phyloP scores from a whole-genome alignment of 1,140 invertebrate genomes.

The Drosophila auraria region DNA sequence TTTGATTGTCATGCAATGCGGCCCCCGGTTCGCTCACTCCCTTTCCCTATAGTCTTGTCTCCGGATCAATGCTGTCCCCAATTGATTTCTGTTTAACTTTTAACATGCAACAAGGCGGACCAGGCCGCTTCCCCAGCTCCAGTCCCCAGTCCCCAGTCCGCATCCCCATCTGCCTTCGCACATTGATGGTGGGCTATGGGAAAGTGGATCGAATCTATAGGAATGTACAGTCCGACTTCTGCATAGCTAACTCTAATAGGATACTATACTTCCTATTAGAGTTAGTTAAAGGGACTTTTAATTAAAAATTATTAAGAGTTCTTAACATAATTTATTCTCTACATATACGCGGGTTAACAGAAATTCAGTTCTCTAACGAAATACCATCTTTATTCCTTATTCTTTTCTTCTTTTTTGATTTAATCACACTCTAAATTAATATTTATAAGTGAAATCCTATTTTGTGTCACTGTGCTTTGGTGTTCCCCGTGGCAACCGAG shows the following conservation, averaged over 20 bases:
- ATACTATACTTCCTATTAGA: no score
- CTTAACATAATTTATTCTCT: no score
- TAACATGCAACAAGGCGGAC: conserved; percentile 69
- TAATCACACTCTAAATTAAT: neutral
- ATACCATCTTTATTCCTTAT: no score
- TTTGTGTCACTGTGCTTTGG: conserved; percentile 19
- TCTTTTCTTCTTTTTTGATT: neutral
- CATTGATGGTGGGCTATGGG: conserved; percentile 11
- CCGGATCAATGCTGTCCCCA: conserved; percentile 80
- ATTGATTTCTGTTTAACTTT: conserved; percentile 82
- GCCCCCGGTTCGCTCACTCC: conserved; percentile 26
- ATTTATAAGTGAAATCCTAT: no score
- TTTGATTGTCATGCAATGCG: conserved; percentile 78
- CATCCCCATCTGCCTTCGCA: neutral
- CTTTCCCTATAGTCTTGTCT: conserved; percentile 34
- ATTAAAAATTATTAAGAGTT: no score
- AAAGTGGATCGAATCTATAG: conserved; percentile 34
- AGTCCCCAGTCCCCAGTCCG: neutral
- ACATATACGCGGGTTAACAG: no score
- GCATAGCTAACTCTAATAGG: no score
- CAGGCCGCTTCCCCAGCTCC: neutral
- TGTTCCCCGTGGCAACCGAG: conserved; percentile 44
- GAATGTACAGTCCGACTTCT: neutral
- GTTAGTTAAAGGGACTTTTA: no score
- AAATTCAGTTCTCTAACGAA: no score